Conservation (phyloP, 2,113 vertebrate species). For the Melanerpes formicivorus region DNA sequence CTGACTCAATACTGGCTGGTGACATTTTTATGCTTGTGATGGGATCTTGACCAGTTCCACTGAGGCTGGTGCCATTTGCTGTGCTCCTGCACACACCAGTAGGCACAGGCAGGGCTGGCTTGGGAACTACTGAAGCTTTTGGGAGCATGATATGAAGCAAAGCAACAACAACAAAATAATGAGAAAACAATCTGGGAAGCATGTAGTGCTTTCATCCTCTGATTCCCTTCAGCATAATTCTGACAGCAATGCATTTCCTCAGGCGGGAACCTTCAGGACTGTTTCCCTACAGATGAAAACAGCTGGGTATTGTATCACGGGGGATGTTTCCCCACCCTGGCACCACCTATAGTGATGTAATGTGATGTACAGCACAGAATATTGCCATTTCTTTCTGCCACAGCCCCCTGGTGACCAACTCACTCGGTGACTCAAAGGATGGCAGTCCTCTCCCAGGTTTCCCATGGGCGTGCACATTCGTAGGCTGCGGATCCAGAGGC, state of each 20-base stretch:
- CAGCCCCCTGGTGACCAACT: background rate
- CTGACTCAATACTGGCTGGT: background rate
- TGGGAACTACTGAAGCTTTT: background rate
- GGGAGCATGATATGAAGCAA: background rate
- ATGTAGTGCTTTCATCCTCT: background rate
- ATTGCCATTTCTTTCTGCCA: background rate
- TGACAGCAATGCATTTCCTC: conserved; percentile 40
- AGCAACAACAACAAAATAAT: conserved; percentile 6
- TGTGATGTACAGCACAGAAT: background rate
- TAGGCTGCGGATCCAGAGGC: conserved; percentile 92
- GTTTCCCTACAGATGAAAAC: background rate
- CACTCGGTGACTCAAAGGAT: conserved; percentile 92
- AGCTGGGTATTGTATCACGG: rapidly evolving
- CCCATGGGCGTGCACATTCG: conserved; percentile 92
- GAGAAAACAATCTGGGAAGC: background rate
- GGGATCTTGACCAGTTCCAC: background rate
- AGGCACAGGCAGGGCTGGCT: background rate
- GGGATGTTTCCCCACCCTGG: background rate
- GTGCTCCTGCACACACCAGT: rapidly evolving
- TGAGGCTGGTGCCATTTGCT: background rate
- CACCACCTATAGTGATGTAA: rapidly evolving
- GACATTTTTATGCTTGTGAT: background rate
- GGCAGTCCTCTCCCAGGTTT: conserved; percentile 87
- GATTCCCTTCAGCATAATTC: conserved; percentile 24
- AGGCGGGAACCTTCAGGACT: background rate